Evolutionary conservation across 1,140 invertebrate genomes (phyloP).

Genomic region (Maniola jurtina): DNA sequence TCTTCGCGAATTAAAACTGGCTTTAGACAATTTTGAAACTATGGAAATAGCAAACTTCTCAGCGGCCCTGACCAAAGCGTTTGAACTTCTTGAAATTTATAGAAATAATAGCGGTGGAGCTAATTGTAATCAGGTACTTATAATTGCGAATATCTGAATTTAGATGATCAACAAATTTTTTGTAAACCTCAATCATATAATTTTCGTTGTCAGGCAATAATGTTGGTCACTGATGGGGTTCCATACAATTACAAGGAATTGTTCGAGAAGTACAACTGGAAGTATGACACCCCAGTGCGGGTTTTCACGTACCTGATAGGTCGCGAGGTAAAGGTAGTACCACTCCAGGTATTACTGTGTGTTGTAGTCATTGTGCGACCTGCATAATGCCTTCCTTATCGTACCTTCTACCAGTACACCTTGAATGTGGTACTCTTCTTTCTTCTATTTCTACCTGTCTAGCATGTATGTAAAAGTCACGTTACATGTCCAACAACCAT

Average conservation of each 20-base stretch:
- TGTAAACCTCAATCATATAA: conserved; percentile 21
- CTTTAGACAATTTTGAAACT: conserved; percentile 88
- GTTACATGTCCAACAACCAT: conserved; percentile 28
- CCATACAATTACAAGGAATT: conserved; percentile 95
- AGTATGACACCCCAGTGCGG: conserved; percentile 88
- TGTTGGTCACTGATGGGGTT: conserved; percentile 98
- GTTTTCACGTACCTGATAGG: conserved; percentile 99
- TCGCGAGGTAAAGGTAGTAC: conserved; percentile 85
- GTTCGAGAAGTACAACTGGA: conserved; percentile 93
- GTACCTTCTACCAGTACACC: conserved; percentile 69
- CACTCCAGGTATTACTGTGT: conserved; percentile 77
- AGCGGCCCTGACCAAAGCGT: conserved; percentile 92
- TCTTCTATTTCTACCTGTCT: conserved; percentile 39
- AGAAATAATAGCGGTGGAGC: conserved; percentile 81
- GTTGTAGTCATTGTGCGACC: conserved; percentile 76
- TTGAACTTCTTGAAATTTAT: conserved; percentile 88
- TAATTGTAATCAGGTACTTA: conserved; percentile 80
- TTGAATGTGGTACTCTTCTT: conserved; percentile 70
- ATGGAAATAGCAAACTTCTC: conserved; percentile 97
- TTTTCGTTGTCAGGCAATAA: conserved; percentile 90
- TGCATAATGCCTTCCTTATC: conserved; percentile 72
- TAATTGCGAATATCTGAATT: no score
- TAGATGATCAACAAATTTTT: not conserved
- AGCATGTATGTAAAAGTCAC: conserved; percentile 32
- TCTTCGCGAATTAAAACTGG: conserved; percentile 89